Conservation (phyloP, 2,797 vertebrate species). For the Myripristis jacobus region DNA sequence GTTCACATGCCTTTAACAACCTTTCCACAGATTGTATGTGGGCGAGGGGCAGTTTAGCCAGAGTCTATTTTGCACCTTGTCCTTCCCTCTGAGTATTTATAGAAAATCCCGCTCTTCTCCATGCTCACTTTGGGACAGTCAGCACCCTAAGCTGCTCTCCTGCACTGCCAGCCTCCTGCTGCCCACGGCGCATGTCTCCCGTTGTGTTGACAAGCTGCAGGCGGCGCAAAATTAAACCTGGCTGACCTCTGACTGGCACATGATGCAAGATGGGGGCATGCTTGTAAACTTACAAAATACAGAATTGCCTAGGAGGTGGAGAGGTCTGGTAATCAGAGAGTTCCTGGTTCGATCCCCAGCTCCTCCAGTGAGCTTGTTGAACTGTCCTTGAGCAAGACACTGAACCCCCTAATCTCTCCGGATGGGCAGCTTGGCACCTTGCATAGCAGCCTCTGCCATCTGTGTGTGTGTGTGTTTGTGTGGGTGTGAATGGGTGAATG, state of each 20-base stretch:
- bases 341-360: too few relatives aligned
- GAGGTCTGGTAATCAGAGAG: too few relatives aligned
- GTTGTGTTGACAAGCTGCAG: slow-evolving; percentile 61
- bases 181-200: slow-evolving; percentile 2
- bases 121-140: slow-evolving; percentile 62
- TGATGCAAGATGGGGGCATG: slow-evolving; percentile 29
- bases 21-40: slow-evolving; percentile 32
- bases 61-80: slow-evolving; percentile 74
- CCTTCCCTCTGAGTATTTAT: slow-evolving; percentile 71
- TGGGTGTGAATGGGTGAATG: too few relatives aligned
- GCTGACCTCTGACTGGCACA: slow-evolving; percentile 43
- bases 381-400: too few relatives aligned
- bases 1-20: slow-evolving; percentile 3
- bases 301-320: too few relatives aligned
- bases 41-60: slow-evolving; percentile 32
- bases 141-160: slow-evolving; percentile 69
- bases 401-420: too few relatives aligned
- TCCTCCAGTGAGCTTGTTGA: too few relatives aligned
- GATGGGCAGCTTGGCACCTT: too few relatives aligned
- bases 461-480: too few relatives aligned
- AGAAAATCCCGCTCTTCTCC: slow-evolving; percentile 71
- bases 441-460: too few relatives aligned
- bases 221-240: slow-evolving; percentile 51
- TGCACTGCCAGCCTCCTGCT: slow-evolving; percentile 43
- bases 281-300: not conserved